Base-by-base conservation (phyloP, 2,113 vertebrate genomes). In the Gambusia holbrooki region DNA sequence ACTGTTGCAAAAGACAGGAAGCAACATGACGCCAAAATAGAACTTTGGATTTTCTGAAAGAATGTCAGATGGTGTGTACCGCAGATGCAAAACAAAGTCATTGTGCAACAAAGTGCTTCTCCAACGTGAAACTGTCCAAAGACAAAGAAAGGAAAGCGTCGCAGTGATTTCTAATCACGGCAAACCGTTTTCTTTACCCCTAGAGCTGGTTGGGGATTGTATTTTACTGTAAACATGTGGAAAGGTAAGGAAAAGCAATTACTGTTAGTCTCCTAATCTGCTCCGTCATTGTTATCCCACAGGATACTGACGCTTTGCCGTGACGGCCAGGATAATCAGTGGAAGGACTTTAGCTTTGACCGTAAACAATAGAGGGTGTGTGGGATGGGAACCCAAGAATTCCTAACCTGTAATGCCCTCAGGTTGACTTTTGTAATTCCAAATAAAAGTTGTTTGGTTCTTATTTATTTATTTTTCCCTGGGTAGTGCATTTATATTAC, bases 311-410 rank as follows among this genome's bases (percentile, higher is more conserved):
- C 81, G 73, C 77, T 87, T 72, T 51, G 37, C 68, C 78, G 10
- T 40, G 40, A 72, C 66, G 66, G 9, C 29, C 35, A 19, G 32
- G 58, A 71, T 66, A 81, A 86, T 80, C 51, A 73, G 72, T 86
- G 83, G 79, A 79, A 83, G 67, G 66, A 17, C 40, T 77, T 67
- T 71, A 10, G 83, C 76, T 37, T 42, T 74, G 51, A 58, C 27
- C 65, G 3, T 27, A 81, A 71, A 89, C 78, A 88, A 83, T 88
- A 73, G 45, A 84, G 73, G 79, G 77, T 83, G 73, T 83, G 79
- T 72, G 29, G 73, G 42, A 7, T 19, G 22, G 69, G 71, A 87
- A 82, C 27, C 25, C 5, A 4, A 30, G 33, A 29, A n/a, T 27
- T 27, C 54, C 35, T 66, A 42, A 71, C 28, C 17, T 10, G 0